phyloP scores from a whole-genome alignment of 1,140 invertebrate genomes.

The Mactra quadrangularis region DNA sequence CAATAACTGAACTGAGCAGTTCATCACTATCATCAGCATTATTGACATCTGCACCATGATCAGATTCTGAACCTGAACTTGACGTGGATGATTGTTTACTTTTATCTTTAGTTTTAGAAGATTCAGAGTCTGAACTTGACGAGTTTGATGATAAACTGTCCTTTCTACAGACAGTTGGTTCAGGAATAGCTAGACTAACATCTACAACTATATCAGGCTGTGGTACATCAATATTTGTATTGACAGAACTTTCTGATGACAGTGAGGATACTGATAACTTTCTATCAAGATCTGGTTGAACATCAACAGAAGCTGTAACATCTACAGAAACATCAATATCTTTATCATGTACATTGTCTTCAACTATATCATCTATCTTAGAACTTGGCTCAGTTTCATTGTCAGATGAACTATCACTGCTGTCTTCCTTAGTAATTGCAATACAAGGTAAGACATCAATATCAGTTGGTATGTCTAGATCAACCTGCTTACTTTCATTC shows the following conservation, averaged over 20 bases:
- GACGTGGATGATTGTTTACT: neutral
- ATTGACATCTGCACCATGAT: neutral
- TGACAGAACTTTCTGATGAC: neutral
- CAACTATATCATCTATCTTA: no score
- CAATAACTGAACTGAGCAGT: slow-evolving; percentile 37
- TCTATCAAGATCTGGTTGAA: neutral
- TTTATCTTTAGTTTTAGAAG: neutral
- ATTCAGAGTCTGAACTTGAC: neutral
- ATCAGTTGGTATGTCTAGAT: no score
- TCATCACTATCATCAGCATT: slow-evolving; percentile 10
- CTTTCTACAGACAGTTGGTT: neutral
- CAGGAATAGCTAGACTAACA: neutral
- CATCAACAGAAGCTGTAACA: neutral
- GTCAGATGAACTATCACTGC: no score
- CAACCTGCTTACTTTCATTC: no score
- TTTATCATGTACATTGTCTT: no score
- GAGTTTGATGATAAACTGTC: neutral
- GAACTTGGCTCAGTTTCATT: no score
- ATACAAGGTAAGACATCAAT: no score
- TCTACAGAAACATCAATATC: no score
- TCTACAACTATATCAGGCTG: neutral
- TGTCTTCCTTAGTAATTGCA: no score
- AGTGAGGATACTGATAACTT: neutral
- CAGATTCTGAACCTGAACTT: neutral
- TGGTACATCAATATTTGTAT: neutral